Evolutionary conservation across 1,140 invertebrate species (phyloP).

Genomic region (Drosophila pectinifera): DNA sequence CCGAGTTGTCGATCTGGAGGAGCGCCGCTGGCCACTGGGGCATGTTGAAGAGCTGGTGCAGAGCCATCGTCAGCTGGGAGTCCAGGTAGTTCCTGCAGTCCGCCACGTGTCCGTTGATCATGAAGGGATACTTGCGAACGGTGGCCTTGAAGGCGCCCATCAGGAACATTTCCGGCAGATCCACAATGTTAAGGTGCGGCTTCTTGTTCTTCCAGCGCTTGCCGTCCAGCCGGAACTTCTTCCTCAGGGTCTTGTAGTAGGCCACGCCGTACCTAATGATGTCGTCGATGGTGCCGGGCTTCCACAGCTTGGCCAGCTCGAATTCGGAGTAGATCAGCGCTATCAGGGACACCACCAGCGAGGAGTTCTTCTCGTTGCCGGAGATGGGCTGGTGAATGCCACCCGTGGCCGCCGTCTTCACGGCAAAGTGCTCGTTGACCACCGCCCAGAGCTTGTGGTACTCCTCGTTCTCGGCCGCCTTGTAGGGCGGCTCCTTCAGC

Average conservation of each 20-base stretch:
- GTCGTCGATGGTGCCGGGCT: conserved; percentile 68
- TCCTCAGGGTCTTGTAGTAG: conserved; percentile 73
- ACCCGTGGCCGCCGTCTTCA: conserved; percentile 65
- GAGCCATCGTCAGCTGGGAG: conserved; percentile 75
- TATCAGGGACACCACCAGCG: conserved; percentile 69
- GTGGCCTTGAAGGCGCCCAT: conserved; percentile 80
- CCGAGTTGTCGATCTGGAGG: conserved; percentile 84
- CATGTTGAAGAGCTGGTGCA: conserved; percentile 81
- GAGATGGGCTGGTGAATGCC: conserved; percentile 76
- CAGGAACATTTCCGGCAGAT: conserved; percentile 77
- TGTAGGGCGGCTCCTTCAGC: conserved; percentile 44
- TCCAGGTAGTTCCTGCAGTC: conserved; percentile 71
- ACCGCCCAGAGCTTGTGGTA: conserved; percentile 72
- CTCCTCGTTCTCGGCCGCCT: conserved; percentile 4
- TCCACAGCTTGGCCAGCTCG: conserved; percentile 68
- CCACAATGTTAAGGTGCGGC: conserved; percentile 74
- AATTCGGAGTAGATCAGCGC: conserved; percentile 76
- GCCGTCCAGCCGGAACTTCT: conserved; percentile 71
- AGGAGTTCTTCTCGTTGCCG: conserved; percentile 70
- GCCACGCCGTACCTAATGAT: conserved; percentile 70
- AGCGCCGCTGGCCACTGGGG: conserved; percentile 83
- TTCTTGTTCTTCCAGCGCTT: conserved; percentile 78
- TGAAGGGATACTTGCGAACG: conserved; percentile 69
- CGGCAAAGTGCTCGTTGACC: conserved; percentile 76
- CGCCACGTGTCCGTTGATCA: conserved; percentile 74